Evolutionary conservation across 2,888 invertebrate genomes (phyloP).

Genomic region (Meiosimyza decipiens): DNA sequence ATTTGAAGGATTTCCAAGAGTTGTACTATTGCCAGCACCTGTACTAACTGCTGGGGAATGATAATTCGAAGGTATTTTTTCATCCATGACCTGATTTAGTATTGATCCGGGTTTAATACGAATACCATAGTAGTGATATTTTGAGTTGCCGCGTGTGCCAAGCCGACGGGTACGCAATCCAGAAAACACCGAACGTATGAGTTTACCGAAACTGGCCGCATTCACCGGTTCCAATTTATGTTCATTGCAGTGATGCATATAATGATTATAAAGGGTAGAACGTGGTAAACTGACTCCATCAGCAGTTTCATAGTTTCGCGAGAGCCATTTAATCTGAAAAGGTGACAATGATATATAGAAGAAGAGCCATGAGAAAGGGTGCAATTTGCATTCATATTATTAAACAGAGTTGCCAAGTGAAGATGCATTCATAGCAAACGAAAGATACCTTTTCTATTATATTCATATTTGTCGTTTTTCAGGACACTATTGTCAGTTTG

Average conservation of each 20-base stretch:
- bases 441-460: too few species aligned
- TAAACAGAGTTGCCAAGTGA: constrained; percentile 7
- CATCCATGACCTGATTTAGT: constrained; percentile 72
- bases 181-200: constrained; percentile 97
- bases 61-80: constrained; percentile 59
- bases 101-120: constrained; percentile 90
- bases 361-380: constrained; percentile 22
- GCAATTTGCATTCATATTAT: neutral
- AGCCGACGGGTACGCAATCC: constrained; percentile 93
- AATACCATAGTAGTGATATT: constrained; percentile 99
- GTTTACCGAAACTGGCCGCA: constrained; percentile 98
- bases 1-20: neutral
- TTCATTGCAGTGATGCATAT: constrained; percentile 92
- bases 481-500: too few species aligned
- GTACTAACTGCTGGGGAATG: constrained; percentile 21
- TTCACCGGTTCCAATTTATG: constrained; percentile 98
- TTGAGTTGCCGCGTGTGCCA: constrained; percentile 97
- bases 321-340: constrained; percentile 89
- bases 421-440: too few species aligned
- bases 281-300: constrained; percentile 92
- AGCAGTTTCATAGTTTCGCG: constrained; percentile 98
- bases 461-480: too few species aligned
- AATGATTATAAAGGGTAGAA: constrained; percentile 96
- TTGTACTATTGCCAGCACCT: neutral
- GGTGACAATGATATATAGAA: neutral